Base-by-base conservation (phyloP, 2,797 vertebrate genomes). In the Crocodylus rhombifer region DNA sequence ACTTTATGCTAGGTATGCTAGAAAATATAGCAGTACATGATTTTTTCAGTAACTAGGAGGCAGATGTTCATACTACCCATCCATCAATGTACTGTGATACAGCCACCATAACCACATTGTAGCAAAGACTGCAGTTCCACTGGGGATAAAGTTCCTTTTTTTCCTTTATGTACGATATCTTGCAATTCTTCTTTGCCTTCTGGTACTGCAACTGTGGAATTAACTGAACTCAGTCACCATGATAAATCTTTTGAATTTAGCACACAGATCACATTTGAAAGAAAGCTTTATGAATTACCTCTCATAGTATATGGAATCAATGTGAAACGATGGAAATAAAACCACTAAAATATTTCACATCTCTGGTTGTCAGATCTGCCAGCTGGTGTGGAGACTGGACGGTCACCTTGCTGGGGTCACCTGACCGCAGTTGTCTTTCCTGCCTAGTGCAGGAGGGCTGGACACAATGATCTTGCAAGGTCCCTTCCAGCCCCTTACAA, bases 251-350 rank as follows among this genome's bases (percentile, higher is more conserved):
- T 75, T 75, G 3, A 90, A 79, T 73, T 33, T 62, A 14, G 28
- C 77, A 17, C n/a, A 51, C 30, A 67, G 80, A 56, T 13, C 0
- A 5, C 8, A 15, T 77, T 82, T 89, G 15, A 18, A 25, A 82
- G 33, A 82, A 5, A 4, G 23, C 7, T 33, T 36, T 80, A 67
- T 56, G 4, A 84, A 80, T 84, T 62, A 79, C 26, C n/a, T 82
- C 18, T 12, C n/a, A 16, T 30, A 62, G 67, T 28, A 71, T 62
- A 86, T 84, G 23, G 75, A 92, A 73, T 12, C 4, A 86, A 33
- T 2, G 64, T 79, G 26, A 91, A 90, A 55, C 57, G 28, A 67
- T 21, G 83, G 80, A 91, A 93, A 90, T 28, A 42, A 75, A 92
- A 83, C 3, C n/a, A 69, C 10, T 77, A 85, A 42, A 33, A 82